Base-by-base conservation (phyloP, 2,888 invertebrate genomes). In the Agrenia bidenticulata region DNA sequence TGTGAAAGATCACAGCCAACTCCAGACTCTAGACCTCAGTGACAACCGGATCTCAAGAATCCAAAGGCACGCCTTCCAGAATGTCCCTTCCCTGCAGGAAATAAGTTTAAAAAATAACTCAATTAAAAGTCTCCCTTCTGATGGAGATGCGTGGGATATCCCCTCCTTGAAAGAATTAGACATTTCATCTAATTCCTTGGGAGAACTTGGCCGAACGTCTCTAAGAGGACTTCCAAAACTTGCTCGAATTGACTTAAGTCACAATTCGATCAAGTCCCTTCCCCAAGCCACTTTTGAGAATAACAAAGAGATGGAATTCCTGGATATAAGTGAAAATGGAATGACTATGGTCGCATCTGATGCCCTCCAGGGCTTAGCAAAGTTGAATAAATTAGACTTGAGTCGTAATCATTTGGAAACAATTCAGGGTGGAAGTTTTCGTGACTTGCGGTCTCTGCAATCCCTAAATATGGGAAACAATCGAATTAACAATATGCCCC, bases 81-180 rank as follows among this genome's bases (percentile, higher is more conserved):
- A 89, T 17, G 89, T 94, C 88, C 90, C 90, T 0, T 89, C 91
- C 0, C 80, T 94, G 41, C 83, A 92, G 73, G 92, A 92, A 78
- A 82, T 94, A 39, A 85, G 91, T 75, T 81, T 94, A 66, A 85
- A 87, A 73, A 92, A 93, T 77, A 94, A 94, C 78, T 91, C 91
- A 1, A 80, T 94, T 27, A 85, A 86, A 1, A 88, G 89, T 78
- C 82, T 87, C 58, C 81, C 74, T 9, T 32, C 72, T 21, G 72
- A 73, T 23, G 68, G 65, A 1, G 64, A 72, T 17, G 61, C 69
- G 1, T 75, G 73, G 73, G 70, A 72, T 41, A 70, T 76, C 61
- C 72, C 76, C 1, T 76, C 77, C 21, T 59, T 77, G 56, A 77
- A 83, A 80, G 92, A 92, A 0, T 80, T 94, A 63, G 92, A 93